These are phyloP conservation scores for Hyphantria cunea DNA, from an alignment of 1,140 invertebrate genomes.

Conservation along the genomic window DNA sequence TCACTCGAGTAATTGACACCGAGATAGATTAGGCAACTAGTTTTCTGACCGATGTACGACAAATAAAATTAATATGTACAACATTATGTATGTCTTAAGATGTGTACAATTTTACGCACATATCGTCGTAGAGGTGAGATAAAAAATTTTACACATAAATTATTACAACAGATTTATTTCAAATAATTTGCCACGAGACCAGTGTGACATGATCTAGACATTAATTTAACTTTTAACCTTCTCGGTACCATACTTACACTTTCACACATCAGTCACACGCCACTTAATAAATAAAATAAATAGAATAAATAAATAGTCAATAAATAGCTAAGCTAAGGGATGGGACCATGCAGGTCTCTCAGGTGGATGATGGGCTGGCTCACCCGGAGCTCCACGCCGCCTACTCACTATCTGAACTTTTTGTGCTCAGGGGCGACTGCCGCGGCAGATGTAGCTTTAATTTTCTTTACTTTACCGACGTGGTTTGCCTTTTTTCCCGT, in stretches of 20 bases:
- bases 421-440: slow-evolving; percentile 71
- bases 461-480: slow-evolving; percentile 76
- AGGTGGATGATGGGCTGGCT: slow-evolving; percentile 67
- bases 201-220: slow-evolving; percentile 81
- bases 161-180: slow-evolving; percentile 81
- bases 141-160: slow-evolving; percentile 75
- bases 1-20: slow-evolving; percentile 71
- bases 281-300: slow-evolving; percentile 81
- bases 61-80: slow-evolving; percentile 32
- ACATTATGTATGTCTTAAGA: slow-evolving; percentile 8
- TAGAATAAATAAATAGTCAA: slow-evolving; percentile 82
- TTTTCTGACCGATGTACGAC: slow-evolving; percentile 70
- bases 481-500: slow-evolving; percentile 81
- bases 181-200: slow-evolving; percentile 79
- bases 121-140: slow-evolving; percentile 58
- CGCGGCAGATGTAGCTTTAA: slow-evolving; percentile 72
- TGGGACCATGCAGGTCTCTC: slow-evolving; percentile 67
- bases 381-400: slow-evolving; percentile 51
- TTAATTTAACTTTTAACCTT: slow-evolving; percentile 77
- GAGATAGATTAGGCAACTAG: slow-evolving; percentile 51
- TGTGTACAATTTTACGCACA: slow-evolving; percentile 54
- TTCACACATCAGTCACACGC: slow-evolving; percentile 75
- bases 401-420: slow-evolving; percentile 80
- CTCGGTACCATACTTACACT: slow-evolving; percentile 72
- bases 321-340: slow-evolving; percentile 80